Evolutionary conservation across 1,140 invertebrate genomes (phyloP).

Genomic region (Drosophila sulfurigaster): DNA sequence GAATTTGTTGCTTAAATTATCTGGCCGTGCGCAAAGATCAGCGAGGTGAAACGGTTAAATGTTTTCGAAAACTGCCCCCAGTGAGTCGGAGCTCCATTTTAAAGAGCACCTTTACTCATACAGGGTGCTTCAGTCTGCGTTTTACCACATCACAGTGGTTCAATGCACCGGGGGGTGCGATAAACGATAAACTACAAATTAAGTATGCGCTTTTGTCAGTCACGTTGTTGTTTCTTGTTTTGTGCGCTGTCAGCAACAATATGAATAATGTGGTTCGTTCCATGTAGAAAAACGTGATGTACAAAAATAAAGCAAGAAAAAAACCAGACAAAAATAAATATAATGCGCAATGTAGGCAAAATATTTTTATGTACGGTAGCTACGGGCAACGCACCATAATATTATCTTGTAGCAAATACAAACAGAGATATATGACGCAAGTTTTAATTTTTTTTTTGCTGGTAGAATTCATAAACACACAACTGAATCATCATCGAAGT

Average conservation of each 20-base stretch:
- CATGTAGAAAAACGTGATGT: constrained; percentile 36
- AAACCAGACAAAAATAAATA: constrained; percentile 15
- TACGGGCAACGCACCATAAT: constrained; percentile 29
- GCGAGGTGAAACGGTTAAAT: constrained; percentile 59
- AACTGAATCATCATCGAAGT: constrained; percentile 20
- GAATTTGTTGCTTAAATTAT: constrained; percentile 50
- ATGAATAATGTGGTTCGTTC: constrained; percentile 38
- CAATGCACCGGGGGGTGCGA: constrained; percentile 32
- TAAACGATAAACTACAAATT: constrained; percentile 37
- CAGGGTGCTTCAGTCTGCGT: constrained; percentile 42
- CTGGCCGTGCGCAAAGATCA: constrained; percentile 45
- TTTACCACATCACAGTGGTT: constrained; percentile 1
- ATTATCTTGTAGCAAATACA: constrained; percentile 16
- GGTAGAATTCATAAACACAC: not conserved
- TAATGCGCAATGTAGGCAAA: not conserved
- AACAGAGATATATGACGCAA: constrained; percentile 4
- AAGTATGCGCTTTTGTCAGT: constrained; percentile 30
- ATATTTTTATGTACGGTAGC: constrained; percentile 7
- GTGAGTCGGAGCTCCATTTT: constrained; percentile 31
- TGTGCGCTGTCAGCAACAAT: constrained; percentile 36
- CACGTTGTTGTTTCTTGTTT: constrained; percentile 32
- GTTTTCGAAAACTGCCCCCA: constrained; percentile 44
- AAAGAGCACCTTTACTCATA: constrained; percentile 21
- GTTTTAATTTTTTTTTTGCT: not conserved
- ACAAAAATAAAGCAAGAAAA: constrained; percentile 5